phyloP scores from a whole-genome alignment of 2,113 vertebrate genomes.

The Clupea harengus region DNA sequence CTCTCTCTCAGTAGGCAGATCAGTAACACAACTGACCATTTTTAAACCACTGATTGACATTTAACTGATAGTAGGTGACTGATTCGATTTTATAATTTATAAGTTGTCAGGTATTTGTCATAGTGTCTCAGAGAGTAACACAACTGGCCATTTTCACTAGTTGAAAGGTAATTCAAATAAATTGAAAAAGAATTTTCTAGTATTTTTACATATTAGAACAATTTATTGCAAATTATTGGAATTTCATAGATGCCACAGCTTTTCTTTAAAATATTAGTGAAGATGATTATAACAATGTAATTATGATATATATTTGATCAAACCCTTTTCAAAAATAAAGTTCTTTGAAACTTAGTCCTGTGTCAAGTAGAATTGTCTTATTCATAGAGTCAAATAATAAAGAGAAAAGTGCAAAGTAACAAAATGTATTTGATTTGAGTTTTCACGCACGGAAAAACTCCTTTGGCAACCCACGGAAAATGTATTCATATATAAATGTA shows the following conservation, averaged over 20 bases:
- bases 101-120: too few relatives aligned
- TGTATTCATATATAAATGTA: too few relatives aligned
- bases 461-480: neutral
- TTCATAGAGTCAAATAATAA: neutral
- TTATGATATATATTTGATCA: neutral
- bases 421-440: neutral
- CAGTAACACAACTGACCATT: too few relatives aligned
- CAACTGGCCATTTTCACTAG: too few relatives aligned
- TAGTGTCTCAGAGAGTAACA: neutral
- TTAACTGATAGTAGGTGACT: neutral
- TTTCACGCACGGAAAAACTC: neutral
- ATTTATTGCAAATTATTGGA: neutral
- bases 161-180: neutral
- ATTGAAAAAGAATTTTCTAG: neutral
- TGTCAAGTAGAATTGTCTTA: neutral
- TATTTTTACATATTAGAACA: too few relatives aligned
- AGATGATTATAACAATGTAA: neutral
- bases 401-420: neutral
- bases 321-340: neutral
- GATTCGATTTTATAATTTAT: too few relatives aligned
- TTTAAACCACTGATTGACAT: neutral
- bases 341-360: neutral
- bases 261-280: neutral
- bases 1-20: too few relatives aligned
- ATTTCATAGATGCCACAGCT: neutral